These are phyloP conservation scores for Cantharis nigra DNA, from an alignment of 2,888 invertebrate species.

Conservation along the genomic window DNA sequence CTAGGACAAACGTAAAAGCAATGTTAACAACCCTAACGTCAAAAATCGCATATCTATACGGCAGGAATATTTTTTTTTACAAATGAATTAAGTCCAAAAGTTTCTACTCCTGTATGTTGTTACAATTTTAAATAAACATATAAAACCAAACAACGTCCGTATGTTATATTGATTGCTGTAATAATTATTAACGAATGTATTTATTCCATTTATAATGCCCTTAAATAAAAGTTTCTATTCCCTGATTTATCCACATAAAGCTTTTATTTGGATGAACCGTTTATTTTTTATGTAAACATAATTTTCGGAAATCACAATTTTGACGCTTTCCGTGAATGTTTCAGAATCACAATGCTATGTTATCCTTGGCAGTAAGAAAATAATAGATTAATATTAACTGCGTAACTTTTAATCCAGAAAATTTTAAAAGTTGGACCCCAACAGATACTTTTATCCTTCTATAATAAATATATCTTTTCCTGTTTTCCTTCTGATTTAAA, in stretches of 20 bases:
- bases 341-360: neutral
- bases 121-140: neutral
- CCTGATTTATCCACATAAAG: neutral
- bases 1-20: neutral
- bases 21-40: neutral
- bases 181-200: neutral
- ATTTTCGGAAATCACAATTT: neutral
- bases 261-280: neutral
- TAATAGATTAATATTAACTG: neutral
- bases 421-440: slow-evolving; percentile 2
- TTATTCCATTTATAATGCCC: neutral
- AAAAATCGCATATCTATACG: neutral
- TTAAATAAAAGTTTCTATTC: neutral
- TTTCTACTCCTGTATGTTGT: neutral
- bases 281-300: neutral
- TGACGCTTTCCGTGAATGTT: neutral
- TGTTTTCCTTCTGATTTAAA: slow-evolving; percentile 9
- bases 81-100: neutral
- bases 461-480: slow-evolving; percentile 1
- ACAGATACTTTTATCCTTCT: slow-evolving; percentile 8
- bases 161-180: neutral
- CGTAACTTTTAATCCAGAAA: neutral
- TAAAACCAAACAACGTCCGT: neutral
- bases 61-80: neutral
- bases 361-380: neutral